These are phyloP conservation scores for Actinernus sp. DNA, from an alignment of 92 coral and sea anemone genomes.

Conservation along the genomic window DNA sequence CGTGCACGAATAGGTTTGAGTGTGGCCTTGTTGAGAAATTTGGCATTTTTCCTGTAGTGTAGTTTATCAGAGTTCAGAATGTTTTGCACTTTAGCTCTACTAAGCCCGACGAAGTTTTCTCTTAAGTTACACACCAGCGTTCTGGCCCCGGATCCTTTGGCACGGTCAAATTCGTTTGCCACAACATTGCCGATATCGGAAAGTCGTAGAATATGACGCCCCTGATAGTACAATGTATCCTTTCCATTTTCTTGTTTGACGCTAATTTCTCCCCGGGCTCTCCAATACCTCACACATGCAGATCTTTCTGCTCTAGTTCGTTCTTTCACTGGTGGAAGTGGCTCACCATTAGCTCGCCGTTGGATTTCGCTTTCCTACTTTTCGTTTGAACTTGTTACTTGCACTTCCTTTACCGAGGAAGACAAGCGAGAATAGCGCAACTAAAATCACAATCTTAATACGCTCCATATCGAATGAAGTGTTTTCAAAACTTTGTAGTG, in stretches of 20 bases:
- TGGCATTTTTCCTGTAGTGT: background rate
- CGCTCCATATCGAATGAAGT: too few relatives aligned
- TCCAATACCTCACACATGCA: conserved; percentile 5
- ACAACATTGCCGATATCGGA: background rate
- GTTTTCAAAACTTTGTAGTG: too few relatives aligned
- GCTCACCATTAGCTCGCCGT: background rate
- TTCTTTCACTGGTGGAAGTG: conserved; percentile 2
- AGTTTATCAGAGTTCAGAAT: background rate
- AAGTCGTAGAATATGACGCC: background rate
- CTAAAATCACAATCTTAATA: too few relatives aligned
- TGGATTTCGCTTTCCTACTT: too few relatives aligned
- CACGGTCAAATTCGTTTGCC: background rate
- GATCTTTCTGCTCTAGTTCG: background rate
- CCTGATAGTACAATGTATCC: background rate
- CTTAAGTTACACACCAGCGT: background rate
- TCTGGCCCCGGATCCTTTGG: conserved; percentile 6
- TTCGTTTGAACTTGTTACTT: too few relatives aligned
- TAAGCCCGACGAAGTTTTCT: background rate
- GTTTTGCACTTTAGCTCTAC: background rate
- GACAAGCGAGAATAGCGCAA: too few relatives aligned
- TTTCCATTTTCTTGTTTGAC: background rate
- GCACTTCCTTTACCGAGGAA: too few relatives aligned
- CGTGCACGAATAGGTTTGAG: background rate
- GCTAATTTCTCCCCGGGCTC: background rate
- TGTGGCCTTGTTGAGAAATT: conserved; percentile 2